Conservation (phyloP, 1,140 invertebrate species). For the Drosophila watanabei region DNA sequence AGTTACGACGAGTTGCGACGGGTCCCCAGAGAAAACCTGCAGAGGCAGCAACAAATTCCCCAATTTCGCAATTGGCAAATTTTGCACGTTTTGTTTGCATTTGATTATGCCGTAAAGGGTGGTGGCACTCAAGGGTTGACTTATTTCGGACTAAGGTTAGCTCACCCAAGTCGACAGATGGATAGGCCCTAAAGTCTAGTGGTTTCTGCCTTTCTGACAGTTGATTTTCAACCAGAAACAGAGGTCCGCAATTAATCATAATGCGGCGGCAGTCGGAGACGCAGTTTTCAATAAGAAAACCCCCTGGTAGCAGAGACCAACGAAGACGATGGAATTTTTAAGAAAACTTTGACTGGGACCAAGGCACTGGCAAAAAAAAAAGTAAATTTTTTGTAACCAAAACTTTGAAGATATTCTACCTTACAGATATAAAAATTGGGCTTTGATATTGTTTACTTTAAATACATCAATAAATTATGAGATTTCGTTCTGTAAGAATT, state of each 20-base stretch:
- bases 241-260: constrained; percentile 55
- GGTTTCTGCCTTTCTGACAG: constrained; percentile 2
- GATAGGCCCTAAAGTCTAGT: constrained; percentile 3
- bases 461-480: too few relatives aligned
- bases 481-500: too few relatives aligned
- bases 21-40: constrained; percentile 8
- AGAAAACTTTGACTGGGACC: constrained; percentile 17
- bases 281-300: neutral
- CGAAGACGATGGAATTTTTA: neutral
- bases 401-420: too few relatives aligned
- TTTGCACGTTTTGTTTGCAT: constrained; percentile 62
- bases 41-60: constrained; percentile 38
- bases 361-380: neutral
- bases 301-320: neutral
- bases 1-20: neutral
- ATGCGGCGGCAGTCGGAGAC: neutral
- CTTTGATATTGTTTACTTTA: too few relatives aligned
- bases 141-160: constrained; percentile 3
- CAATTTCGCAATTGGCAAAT: constrained; percentile 25
- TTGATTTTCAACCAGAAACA: neutral
- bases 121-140: constrained; percentile 4
- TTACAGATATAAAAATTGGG: too few relatives aligned
- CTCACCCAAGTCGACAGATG: constrained; percentile 21
- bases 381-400: too few relatives aligned
- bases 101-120: constrained; percentile 41